Conservation (phyloP, 2,888 invertebrate genomes). For the Campoplex nolae region DNA sequence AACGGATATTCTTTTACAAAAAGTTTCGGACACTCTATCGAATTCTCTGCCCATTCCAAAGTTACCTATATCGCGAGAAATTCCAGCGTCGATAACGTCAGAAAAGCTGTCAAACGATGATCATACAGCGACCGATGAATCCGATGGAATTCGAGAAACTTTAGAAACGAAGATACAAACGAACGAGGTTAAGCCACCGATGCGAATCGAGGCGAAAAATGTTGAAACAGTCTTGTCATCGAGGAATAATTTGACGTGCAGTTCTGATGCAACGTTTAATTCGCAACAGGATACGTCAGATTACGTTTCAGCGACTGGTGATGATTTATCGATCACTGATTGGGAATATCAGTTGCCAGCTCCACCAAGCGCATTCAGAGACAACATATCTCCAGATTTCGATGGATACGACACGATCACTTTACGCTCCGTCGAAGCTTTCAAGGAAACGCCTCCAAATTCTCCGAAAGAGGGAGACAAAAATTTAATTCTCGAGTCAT, state of each 20-base stretch:
- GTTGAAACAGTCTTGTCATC: constrained; percentile 24
- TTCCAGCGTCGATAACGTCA: neutral
- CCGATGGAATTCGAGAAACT: constrained; percentile 31
- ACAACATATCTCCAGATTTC: constrained; percentile 76
- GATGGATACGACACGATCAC: constrained; percentile 74
- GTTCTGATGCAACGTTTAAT: constrained; percentile 72
- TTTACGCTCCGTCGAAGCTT: constrained; percentile 70
- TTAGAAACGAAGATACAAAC: constrained; percentile 6
- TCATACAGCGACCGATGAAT: constrained; percentile 21
- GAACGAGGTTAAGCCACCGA: constrained; percentile 29
- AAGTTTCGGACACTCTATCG: constrained; percentile 82
- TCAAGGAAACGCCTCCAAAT: constrained; percentile 63
- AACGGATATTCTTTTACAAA: constrained; percentile 81
- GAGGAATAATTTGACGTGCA: constrained; percentile 42
- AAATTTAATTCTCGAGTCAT: constrained; percentile 13
- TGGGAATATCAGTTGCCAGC: constrained; percentile 88
- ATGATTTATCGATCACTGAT: constrained; percentile 72
- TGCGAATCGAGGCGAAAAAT: constrained; percentile 37
- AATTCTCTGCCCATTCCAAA: constrained; percentile 71
- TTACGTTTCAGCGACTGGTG: constrained; percentile 79
- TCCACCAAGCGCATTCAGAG: constrained; percentile 87
- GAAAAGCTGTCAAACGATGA: constrained; percentile 18
- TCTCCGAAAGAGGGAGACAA: constrained; percentile 29
- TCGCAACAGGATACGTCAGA: constrained; percentile 82
- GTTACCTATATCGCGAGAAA: constrained; percentile 39